Percentiles rank a stretch among this genome's conserved stretches.
Evolutionary conservation across 2,797 vertebrate genomes (phyloP).

Genomic region (Typhlichthys subterraneus): DNA sequence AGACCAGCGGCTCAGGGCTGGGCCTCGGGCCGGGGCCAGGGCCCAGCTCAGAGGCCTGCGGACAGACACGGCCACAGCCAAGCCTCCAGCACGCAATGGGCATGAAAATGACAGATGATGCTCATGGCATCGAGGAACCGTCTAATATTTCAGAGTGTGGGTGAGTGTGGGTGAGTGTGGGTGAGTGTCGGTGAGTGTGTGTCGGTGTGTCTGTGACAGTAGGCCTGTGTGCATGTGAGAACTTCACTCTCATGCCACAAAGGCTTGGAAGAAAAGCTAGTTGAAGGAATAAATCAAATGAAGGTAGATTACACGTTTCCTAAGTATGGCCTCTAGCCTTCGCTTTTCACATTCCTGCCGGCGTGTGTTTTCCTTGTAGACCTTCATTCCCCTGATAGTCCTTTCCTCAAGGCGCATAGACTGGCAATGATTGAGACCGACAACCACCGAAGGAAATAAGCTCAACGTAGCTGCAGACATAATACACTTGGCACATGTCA

Average conservation of each 20-base stretch:
- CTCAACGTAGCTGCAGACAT: slow-evolving; percentile 71
- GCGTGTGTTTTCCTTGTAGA: slow-evolving; percentile 9
- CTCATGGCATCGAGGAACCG: slow-evolving; percentile 83
- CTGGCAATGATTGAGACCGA: slow-evolving; percentile 64
- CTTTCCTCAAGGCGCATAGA: slow-evolving; percentile 53
- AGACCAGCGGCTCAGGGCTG: slow-evolving; percentile 69
- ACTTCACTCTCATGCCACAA: too few relatives aligned
- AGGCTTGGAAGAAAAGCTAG: too few relatives aligned
- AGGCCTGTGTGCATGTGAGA: neutral
- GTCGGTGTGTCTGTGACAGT: neutral
- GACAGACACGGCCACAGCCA: slow-evolving; percentile 79
- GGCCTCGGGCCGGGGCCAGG: slow-evolving; percentile 35
- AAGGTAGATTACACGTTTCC: slow-evolving; percentile 7
- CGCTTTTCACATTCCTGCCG: neutral
- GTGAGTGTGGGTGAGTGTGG: slow-evolving; percentile 75
- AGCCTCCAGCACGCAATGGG: slow-evolving; percentile 79
- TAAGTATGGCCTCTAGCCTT: neutral
- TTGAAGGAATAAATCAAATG: too few relatives aligned
- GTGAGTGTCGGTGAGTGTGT: neutral
- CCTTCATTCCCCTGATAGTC: slow-evolving; percentile 15
- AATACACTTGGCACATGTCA: slow-evolving; percentile 74
- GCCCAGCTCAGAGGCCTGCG: slow-evolving; percentile 70
- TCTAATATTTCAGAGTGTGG: slow-evolving; percentile 85
- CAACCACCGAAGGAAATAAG: slow-evolving; percentile 77
- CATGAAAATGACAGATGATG: slow-evolving; percentile 83